Conservation (phyloP, 2,888 invertebrate genomes). For the Drosophila prostipennis region DNA sequence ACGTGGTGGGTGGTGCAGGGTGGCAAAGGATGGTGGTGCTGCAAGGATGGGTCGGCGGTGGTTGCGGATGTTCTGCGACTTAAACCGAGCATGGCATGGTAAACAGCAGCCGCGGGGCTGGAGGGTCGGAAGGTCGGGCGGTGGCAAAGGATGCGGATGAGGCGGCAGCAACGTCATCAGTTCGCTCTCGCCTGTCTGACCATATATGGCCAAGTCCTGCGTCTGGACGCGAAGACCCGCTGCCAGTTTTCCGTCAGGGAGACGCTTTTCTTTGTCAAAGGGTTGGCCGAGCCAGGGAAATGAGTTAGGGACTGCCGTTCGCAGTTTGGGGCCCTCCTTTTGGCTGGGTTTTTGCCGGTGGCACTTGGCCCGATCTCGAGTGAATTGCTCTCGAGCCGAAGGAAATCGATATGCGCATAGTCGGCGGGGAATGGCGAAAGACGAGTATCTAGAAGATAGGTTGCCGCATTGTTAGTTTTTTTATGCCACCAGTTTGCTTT, state of each 20-base stretch:
- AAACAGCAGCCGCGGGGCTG: slow-evolving; percentile 54
- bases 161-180: slow-evolving; percentile 43
- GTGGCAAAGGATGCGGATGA: slow-evolving; percentile 7
- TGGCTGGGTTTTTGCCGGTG: slow-evolving; percentile 52
- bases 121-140: slow-evolving; percentile 24
- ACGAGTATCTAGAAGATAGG: slow-evolving; percentile 35
- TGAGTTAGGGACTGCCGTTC: slow-evolving; percentile 31
- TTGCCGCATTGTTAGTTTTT: slow-evolving; percentile 27
- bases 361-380: slow-evolving; percentile 76
- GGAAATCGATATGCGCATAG: slow-evolving; percentile 61
- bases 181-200: slow-evolving; percentile 44
- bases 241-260: slow-evolving; percentile 56
- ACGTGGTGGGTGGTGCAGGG: neutral
- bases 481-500: neutral
- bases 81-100: slow-evolving; percentile 64
- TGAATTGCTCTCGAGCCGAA: slow-evolving; percentile 70
- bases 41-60: slow-evolving; percentile 13
- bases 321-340: slow-evolving; percentile 59
- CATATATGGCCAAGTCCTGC: slow-evolving; percentile 63
- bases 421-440: slow-evolving; percentile 45
- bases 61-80: slow-evolving; percentile 57
- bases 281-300: slow-evolving; percentile 36
- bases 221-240: slow-evolving; percentile 59
- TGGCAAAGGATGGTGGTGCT: slow-evolving; percentile 8
- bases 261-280: slow-evolving; percentile 68